Conservation (phyloP, 92 coral and sea anemone genomes). For the Diadumene lineata region DNA sequence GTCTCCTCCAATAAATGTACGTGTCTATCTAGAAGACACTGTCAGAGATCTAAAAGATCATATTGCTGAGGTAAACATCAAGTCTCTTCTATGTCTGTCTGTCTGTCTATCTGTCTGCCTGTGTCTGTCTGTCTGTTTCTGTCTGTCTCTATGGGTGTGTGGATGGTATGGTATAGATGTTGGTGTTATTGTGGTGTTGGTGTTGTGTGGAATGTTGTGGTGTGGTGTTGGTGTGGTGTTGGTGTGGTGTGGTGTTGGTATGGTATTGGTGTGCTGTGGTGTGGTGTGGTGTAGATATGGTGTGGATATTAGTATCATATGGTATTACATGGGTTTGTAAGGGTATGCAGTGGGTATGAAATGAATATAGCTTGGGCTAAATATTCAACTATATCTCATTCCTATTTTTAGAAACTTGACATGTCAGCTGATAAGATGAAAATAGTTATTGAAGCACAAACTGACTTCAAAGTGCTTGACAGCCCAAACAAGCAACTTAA, state of each 20-base stretch:
- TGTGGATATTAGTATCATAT: no score
- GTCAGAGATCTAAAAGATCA: slow-evolving; percentile 53
- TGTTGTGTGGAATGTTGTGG: no score
- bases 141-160: not conserved
- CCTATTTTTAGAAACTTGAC: slow-evolving; percentile 56
- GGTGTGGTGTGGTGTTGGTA: no score
- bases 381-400: not conserved
- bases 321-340: no score
- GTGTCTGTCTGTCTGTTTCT: not conserved
- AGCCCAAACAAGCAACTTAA: slow-evolving; percentile 65
- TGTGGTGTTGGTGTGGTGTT: no score
- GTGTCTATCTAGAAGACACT: slow-evolving; percentile 59
- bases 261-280: no score
- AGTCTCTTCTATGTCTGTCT: no score
- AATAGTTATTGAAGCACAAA: slow-evolving; percentile 71
- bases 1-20: slow-evolving; percentile 56
- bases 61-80: slow-evolving; percentile 61
- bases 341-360: no score
- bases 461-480: slow-evolving; percentile 72
- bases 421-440: slow-evolving; percentile 72
- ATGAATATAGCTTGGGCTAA: no score
- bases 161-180: not conserved
- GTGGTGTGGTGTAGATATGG: no score
- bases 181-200: not conserved
- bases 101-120: not conserved